Percentiles rank a stretch among this genome's conserved stretches.
Evolutionary conservation across 2,888 invertebrate species (phyloP).

Genomic region (Drosophila mimetica): DNA sequence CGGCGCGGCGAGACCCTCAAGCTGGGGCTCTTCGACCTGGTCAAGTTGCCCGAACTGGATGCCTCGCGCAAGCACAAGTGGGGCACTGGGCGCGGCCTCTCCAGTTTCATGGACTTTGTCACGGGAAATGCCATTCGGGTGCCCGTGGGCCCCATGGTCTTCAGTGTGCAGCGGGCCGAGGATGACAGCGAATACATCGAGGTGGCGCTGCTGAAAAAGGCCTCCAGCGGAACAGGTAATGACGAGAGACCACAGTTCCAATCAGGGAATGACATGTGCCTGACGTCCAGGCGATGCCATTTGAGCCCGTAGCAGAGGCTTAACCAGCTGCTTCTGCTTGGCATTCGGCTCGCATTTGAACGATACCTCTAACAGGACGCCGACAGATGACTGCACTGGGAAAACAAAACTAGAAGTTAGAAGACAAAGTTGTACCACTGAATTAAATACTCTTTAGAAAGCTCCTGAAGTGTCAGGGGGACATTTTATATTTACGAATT

Average conservation of each 20-base stretch:
- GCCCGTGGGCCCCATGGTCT: conserved; percentile 83
- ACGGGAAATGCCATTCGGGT: conserved; percentile 83
- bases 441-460: too few relatives aligned
- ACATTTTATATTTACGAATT: too few relatives aligned
- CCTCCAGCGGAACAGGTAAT: conserved; percentile 79
- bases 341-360: conserved; percentile 41
- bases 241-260: not conserved
- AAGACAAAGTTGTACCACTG: too few relatives aligned
- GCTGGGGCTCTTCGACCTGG: conserved; percentile 86
- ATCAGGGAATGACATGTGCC: conserved; percentile 31
- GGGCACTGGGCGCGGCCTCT: conserved; percentile 77
- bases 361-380: conserved; percentile 2
- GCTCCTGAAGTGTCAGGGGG: too few relatives aligned
- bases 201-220: conserved; percentile 82
- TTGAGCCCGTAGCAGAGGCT: not conserved
- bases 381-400: conserved; percentile 11
- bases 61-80: conserved; percentile 65
- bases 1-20: conserved; percentile 86
- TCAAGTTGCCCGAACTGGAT: conserved; percentile 84
- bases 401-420: not conserved
- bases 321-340: conserved; percentile 43
- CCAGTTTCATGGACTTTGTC: conserved; percentile 81
- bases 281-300: conserved; percentile 4
- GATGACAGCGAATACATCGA: conserved; percentile 83
- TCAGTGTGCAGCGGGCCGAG: conserved; percentile 83